Base-by-base conservation (phyloP, 2,113 vertebrate genomes). In the Elaphurus davidianus region DNA sequence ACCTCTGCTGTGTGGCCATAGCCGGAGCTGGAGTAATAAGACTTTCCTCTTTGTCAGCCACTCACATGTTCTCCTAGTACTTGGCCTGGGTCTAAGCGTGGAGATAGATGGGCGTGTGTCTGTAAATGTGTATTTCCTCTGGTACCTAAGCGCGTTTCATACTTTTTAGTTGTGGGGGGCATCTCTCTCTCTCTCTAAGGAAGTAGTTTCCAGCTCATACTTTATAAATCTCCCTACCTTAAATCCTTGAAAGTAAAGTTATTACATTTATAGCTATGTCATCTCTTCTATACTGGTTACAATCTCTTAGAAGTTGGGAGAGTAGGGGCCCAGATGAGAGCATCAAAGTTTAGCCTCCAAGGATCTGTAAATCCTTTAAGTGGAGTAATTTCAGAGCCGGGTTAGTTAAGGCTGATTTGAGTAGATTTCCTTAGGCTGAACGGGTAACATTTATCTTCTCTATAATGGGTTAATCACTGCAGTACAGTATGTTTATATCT, bases 371-470 rank as follows among this genome's bases (percentile, higher is more conserved):
- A 94, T 87, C 92, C 54, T 85, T 89, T 76, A 50, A 95, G 82
- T 79, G 90, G 94, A 95, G 84, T 98, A 78, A 40, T 89, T 98
- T 97, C 82, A 97, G 84, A 64, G 90, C 57, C 12, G 33, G 71
- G 30, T 9, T 97, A 52, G 78, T 96, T 85, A 96, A 97, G 6
- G 6, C 94, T 64, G 83, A 95, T 98, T 98, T 83, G 96, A 98
- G 90, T 27, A 60, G 92, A 36, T 90, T 60, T 91, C 90, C 91
- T 71, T 21, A 60, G 96, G 94, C 78, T 93, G 71, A 84, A 86
- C 76, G 7, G 59, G 84, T 33, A 96, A 91, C 60, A 14, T 97
- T 94, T 88, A 15, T 90, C 86, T 67, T 2, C 85, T 94, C n/a
- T 55, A n/a, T 82, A 10, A 0, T 3, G n/a, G 92, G 36, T 92